Base-by-base conservation (phyloP, 2,888 invertebrate species). In the Orchestes rusci region DNA sequence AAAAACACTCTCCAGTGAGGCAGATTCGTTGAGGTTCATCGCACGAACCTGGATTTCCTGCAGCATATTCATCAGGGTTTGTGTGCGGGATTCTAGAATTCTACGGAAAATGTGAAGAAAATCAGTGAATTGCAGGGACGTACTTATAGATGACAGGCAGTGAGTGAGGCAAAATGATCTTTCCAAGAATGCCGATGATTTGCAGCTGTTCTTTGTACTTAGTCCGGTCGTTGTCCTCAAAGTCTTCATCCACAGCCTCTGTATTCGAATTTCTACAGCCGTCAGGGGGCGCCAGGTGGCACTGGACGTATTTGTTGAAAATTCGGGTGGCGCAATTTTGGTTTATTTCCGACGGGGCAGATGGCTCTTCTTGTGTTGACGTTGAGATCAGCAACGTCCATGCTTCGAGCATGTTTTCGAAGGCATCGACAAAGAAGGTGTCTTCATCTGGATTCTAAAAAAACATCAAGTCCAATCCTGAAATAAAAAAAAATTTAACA, bases 201-300 rank as follows among this genome's bases (percentile, higher is more conserved):
- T 84, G 77, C 35, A 91, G 68, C 53, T 89, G 85, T 53, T 84
- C 84, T 51, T 74, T 73, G 62, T 75, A 84, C 57, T 74, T 76
- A 16, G 73, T 72, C 39, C 78, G 67, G 58, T 85, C 86, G 56
- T 75, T 74, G 56, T 82, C 80, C 59, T 82, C 82, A 27, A 63
- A 59, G 45, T 80, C 79, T 46, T 80, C 80, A 45, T 80, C 79
- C 15, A 29, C 35, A 42, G 15, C 20, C 4, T 34, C 34, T 8
- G 34, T 34, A n/a, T n/a, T n/a, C n/a, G n/a, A n/a, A 7, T 31
- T 45, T 53, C 84, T 70, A 30, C 70, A 71, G 17, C 85, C 92
- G 63, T 89, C 84, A 0, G 92, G 92, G 0, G 88, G 81, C 4
- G 84, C 81, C 49, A 93, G 69, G 65, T 90, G 83, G 58, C 81